Percentiles rank a stretch among this genome's conserved stretches.
These are phyloP conservation scores for Diplolepis rosae DNA, from an alignment of 2,888 invertebrate genomes.

Conservation along the genomic window DNA sequence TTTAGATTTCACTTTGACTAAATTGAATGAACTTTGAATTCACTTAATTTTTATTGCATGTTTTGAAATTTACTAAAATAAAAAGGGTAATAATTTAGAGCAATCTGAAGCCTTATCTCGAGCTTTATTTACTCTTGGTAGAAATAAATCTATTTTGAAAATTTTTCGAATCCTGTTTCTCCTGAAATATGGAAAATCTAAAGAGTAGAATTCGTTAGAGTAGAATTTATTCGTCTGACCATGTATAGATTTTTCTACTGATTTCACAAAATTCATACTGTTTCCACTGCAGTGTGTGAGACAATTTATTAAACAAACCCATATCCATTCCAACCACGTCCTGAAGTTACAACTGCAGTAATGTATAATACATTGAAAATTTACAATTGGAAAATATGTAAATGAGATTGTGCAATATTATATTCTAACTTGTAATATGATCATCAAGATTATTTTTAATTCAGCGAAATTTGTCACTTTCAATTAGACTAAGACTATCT, in stretches of 20 bases:
- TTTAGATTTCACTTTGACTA: no score
- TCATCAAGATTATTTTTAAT: neutral
- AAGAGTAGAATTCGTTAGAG: neutral
- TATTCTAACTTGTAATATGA: neutral
- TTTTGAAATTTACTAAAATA: no score
- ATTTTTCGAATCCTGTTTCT: no score
- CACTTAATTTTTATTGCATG: no score
- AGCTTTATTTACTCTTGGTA: no score
- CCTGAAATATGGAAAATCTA: no score
- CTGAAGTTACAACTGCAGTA: neutral
- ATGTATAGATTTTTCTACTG: conserved; percentile 24
- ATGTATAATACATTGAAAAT: neutral
- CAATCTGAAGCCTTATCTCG: no score
- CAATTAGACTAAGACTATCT: neutral
- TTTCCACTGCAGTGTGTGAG: neutral
- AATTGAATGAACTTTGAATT: no score
- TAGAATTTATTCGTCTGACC: conserved; percentile 5
- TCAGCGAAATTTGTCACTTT: neutral
- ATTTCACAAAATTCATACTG: neutral
- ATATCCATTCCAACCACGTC: conserved; percentile 13
- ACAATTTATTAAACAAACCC: conserved; percentile 3
- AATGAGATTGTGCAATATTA: neutral
- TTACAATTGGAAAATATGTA: neutral
- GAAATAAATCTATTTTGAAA: no score
- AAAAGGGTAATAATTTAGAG: no score